Conservation (phyloP, 2,113 vertebrate genomes). For the Pongo pygmaeus region DNA sequence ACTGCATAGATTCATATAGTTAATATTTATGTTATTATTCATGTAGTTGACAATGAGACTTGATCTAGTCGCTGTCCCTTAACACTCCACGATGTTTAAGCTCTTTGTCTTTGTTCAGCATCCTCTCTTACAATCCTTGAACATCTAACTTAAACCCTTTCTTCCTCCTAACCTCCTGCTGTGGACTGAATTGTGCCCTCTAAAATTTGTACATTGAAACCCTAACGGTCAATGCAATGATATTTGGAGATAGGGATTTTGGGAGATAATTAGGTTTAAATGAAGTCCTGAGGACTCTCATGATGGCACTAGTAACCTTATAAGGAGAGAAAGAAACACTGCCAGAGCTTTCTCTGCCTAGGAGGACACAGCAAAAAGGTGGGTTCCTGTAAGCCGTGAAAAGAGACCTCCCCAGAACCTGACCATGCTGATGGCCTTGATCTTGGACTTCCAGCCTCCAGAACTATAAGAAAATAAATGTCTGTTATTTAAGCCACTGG, state of each 20-base stretch:
- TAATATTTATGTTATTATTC: not conserved
- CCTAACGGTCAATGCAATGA: not conserved
- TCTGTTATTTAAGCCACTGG: not conserved
- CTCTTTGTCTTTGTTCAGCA: not conserved
- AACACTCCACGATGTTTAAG: not conserved
- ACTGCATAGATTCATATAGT: not conserved
- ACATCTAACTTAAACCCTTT: not conserved
- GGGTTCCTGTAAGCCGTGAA: not conserved
- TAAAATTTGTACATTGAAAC: not conserved
- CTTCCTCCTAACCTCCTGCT: not conserved
- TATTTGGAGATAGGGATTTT: not conserved
- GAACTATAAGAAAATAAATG: not conserved
- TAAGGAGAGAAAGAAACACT: not conserved
- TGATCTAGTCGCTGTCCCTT: not conserved
- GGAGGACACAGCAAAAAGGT: not conserved
- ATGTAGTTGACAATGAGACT: not conserved
- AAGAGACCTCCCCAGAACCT: not conserved
- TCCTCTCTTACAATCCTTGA: not conserved
- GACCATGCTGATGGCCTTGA: too few relatives aligned
- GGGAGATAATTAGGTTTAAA: not conserved
- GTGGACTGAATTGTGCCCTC: not conserved
- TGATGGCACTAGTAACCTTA: not conserved
- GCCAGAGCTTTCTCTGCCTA: not conserved
- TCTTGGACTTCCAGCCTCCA: not conserved
- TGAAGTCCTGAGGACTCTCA: not conserved